These are phyloP conservation scores for Serripes groenlandicus DNA, from an alignment of 2,888 invertebrate genomes.

Conservation along the genomic window DNA sequence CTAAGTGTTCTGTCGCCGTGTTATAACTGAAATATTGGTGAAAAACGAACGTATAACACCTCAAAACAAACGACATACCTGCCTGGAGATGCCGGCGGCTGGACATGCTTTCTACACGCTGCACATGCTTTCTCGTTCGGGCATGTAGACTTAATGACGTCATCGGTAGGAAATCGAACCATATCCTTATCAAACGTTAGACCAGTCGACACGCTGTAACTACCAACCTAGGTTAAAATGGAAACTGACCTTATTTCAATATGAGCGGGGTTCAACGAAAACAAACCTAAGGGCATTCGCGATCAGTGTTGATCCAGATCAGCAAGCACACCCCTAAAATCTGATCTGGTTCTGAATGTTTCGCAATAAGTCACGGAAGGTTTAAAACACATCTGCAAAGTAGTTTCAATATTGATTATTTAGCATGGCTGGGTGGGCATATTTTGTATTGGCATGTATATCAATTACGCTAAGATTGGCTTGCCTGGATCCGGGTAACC, in stretches of 20 bases:
- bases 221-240: not conserved
- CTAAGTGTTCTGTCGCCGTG: too few species aligned
- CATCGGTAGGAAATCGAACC: slow-evolving; percentile 3
- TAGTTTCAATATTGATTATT: too few species aligned
- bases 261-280: not conserved
- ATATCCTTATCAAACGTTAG: not conserved
- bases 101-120: not conserved
- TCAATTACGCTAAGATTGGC: too few species aligned
- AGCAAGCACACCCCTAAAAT: not conserved
- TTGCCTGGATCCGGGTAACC: too few species aligned
- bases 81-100: not conserved
- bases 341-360: not conserved
- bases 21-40: too few species aligned
- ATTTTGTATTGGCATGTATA: too few species aligned
- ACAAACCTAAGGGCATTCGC: not conserved
- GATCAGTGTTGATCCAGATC: not conserved
- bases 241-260: not conserved
- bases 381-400: too few species aligned
- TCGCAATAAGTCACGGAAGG: slow-evolving; percentile 6
- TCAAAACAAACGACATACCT: too few species aligned
- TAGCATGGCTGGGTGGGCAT: too few species aligned
- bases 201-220: not conserved
- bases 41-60: too few species aligned
- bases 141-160: not conserved
- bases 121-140: not conserved